Conservation (phyloP, 2,113 vertebrate genomes). For the Phaethon lepturus region DNA sequence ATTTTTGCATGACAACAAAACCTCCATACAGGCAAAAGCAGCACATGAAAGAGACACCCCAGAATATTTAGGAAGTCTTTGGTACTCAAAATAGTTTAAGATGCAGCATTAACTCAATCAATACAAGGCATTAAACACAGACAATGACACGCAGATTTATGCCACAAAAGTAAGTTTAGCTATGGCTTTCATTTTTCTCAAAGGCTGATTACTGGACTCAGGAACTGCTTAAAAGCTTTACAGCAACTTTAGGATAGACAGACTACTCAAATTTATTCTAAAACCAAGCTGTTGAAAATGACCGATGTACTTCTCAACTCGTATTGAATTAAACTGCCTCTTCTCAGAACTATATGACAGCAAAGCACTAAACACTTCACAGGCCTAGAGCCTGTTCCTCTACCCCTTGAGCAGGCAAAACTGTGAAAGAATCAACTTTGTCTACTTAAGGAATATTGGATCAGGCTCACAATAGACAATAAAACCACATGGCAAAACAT, state of each 20-base stretch:
- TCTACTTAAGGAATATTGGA: neutral
- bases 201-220: neutral
- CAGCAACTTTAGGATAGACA: neutral
- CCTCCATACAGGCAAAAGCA: conserved; percentile 38
- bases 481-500: conserved; percentile 10
- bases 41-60: conserved; percentile 24
- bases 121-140: conserved; percentile 45
- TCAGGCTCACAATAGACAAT: neutral
- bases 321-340: neutral
- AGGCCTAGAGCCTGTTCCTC: neutral
- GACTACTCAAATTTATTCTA: neutral
- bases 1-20: conserved; percentile 26
- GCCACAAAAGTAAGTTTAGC: neutral
- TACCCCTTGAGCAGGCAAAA: conserved; percentile 14
- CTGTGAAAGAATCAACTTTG: neutral
- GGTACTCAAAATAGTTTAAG: conserved; percentile 60
- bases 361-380: conserved; percentile 22
- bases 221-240: neutral
- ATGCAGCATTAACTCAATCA: conserved; percentile 58
- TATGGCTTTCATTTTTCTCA: conserved; percentile 13
- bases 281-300: neutral
- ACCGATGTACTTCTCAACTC: neutral
- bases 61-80: conserved; percentile 60
- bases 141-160: neutral
- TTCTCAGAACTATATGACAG: neutral